phyloP scores from a whole-genome alignment of 1,140 invertebrate species.

The Cyrtorhinus lividipennis region DNA sequence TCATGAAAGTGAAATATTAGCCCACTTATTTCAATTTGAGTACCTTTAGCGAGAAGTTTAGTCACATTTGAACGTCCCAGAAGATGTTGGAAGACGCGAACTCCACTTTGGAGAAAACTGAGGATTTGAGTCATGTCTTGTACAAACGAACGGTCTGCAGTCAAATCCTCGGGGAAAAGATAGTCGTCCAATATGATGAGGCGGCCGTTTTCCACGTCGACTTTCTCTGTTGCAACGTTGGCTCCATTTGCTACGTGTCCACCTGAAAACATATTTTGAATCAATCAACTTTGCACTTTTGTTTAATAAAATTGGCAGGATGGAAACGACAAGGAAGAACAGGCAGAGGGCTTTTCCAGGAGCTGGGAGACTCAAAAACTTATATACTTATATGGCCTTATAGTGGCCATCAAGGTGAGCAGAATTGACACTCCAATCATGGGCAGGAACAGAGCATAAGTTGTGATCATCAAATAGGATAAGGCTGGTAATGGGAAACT shows the following conservation, averaged over 20 bases:
- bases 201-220: conserved; percentile 31
- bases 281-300: too few relatives aligned
- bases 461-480: too few relatives aligned
- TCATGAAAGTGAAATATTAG: too few relatives aligned
- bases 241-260: conserved; percentile 36
- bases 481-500: too few relatives aligned
- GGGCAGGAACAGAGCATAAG: background rate
- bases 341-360: too few relatives aligned
- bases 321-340: too few relatives aligned
- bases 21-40: too few relatives aligned
- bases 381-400: too few relatives aligned
- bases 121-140: conserved; percentile 42
- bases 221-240: conserved; percentile 29
- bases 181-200: conserved; percentile 36
- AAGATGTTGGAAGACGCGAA: conserved; percentile 47
- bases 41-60: conserved; percentile 37
- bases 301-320: too few relatives aligned
- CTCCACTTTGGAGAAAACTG: conserved; percentile 41
- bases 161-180: conserved; percentile 31
- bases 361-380: background rate
- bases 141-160: conserved; percentile 30
- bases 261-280: too few relatives aligned
- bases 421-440: background rate
- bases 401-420: too few relatives aligned
- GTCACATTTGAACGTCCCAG: conserved; percentile 42